Evolutionary conservation across 2,888 invertebrate species (phyloP).

Genomic region (Oligia latruncula): DNA sequence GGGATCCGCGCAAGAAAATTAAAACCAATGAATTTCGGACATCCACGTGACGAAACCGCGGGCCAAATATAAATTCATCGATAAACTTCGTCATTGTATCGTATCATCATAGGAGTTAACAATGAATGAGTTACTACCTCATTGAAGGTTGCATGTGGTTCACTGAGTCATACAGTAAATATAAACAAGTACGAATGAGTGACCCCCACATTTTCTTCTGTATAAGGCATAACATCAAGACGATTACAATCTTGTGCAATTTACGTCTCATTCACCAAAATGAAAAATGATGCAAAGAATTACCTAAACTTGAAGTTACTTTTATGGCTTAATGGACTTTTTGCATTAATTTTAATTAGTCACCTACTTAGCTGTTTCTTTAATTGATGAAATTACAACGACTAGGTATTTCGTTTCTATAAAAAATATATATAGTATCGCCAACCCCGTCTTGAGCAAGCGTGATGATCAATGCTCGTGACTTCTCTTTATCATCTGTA

Average conservation of each 20-base stretch:
- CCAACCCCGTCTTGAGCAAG: not conserved
- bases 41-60: too few relatives aligned
- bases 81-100: slow-evolving; percentile 12
- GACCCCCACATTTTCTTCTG: slow-evolving; percentile 47
- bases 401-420: not conserved
- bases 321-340: not conserved
- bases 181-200: slow-evolving; percentile 29
- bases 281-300: not conserved
- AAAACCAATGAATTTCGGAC: too few relatives aligned
- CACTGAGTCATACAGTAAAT: slow-evolving; percentile 57
- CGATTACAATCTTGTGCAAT: slow-evolving; percentile 8
- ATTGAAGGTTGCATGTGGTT: slow-evolving; percentile 54
- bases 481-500: not conserved
- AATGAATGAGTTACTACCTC: slow-evolving; percentile 56
- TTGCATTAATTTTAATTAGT: not conserved
- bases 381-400: too few relatives aligned
- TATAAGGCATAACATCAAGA: slow-evolving; percentile 23
- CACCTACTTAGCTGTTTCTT: not conserved
- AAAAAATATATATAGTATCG: not conserved
- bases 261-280: slow-evolving; percentile 15
- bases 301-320: not conserved
- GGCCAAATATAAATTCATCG: not conserved
- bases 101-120: slow-evolving; percentile 27
- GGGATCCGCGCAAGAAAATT: too few relatives aligned
- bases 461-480: not conserved